Percentiles rank a stretch among this genome's conserved stretches.
Conservation (phyloP, 2,888 invertebrate genomes). For the Strigamia transsilvanica region DNA sequence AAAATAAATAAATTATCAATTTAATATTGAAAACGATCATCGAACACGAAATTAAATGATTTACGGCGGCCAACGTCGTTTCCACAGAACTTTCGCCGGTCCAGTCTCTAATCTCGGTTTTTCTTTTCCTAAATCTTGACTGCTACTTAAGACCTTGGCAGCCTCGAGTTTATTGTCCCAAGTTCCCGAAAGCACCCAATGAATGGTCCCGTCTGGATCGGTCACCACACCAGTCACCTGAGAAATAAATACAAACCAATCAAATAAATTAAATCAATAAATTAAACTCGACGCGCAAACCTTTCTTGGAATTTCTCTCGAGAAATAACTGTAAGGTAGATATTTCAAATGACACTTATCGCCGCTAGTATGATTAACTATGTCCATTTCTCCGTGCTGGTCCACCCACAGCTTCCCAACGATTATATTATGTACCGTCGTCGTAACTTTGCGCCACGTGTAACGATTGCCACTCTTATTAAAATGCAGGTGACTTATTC, state of each 20-base stretch:
- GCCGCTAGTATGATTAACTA: conserved; percentile 85
- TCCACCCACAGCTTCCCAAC: conserved; percentile 99
- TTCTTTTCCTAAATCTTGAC: conserved; percentile 70
- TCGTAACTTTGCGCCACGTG: conserved; percentile 97
- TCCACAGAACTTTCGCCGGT: conserved; percentile 85
- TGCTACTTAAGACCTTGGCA: conserved; percentile 81
- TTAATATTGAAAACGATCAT: background rate
- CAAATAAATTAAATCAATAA: background rate
- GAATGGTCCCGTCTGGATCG: conserved; percentile 68
- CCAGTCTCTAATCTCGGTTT: conserved; percentile 94
- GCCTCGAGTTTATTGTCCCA: conserved; percentile 98
- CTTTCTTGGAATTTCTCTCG: conserved; percentile 91
- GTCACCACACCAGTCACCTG: conserved; percentile 76
- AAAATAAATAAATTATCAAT: conserved; percentile 2
- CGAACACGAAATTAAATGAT: conserved; percentile 59
- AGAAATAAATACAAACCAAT: background rate
- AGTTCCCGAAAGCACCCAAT: conserved; percentile 80
- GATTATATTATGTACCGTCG: conserved; percentile 99
- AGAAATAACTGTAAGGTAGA: conserved; percentile 98
- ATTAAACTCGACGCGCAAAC: conserved; percentile 67
- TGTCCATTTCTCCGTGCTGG: conserved; percentile 99
- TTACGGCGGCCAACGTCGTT: conserved; percentile 78
- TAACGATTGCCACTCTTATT: conserved; percentile 75
- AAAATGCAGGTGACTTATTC: conserved; percentile 72
- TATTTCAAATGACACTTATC: conserved; percentile 97